phyloP scores from a whole-genome alignment of 2,888 invertebrate species.

The Tricholauxania praeusta region DNA sequence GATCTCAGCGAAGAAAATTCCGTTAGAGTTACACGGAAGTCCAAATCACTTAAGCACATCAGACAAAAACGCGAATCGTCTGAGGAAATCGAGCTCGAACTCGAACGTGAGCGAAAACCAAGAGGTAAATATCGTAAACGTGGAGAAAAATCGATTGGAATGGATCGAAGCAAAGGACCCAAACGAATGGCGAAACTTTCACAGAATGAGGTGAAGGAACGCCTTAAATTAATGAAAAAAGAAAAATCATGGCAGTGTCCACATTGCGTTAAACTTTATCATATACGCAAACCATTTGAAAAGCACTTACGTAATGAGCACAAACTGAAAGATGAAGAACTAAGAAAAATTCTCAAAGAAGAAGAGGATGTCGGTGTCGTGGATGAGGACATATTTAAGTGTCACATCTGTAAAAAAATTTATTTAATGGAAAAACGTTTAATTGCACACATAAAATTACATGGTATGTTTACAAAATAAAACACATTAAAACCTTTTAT shows the following conservation, averaged over 20 bases:
- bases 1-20: constrained; percentile 39
- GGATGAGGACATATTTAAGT: constrained; percentile 58
- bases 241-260: constrained; percentile 62
- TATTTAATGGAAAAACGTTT: constrained; percentile 61
- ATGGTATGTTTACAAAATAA: constrained; percentile 51
- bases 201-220: constrained; percentile 59
- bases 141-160: constrained; percentile 26
- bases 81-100: constrained; percentile 11
- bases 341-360: constrained; percentile 57
- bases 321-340: constrained; percentile 53
- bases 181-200: constrained; percentile 58
- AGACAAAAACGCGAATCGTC: constrained; percentile 28
- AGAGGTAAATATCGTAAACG: constrained; percentile 54
- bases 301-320: constrained; percentile 64
- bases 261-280: constrained; percentile 64
- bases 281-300: constrained; percentile 63
- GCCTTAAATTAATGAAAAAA: constrained; percentile 58
- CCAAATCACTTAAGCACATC: constrained; percentile 36
- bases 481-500: background rate
- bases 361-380: constrained; percentile 54
- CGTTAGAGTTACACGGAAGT: constrained; percentile 43
- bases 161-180: constrained; percentile 34
- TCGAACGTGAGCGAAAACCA: constrained; percentile 16
- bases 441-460: constrained; percentile 60
- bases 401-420: constrained; percentile 62